Base-by-base conservation (phyloP, 2,888 invertebrate species). In the Brachycybe producta region DNA sequence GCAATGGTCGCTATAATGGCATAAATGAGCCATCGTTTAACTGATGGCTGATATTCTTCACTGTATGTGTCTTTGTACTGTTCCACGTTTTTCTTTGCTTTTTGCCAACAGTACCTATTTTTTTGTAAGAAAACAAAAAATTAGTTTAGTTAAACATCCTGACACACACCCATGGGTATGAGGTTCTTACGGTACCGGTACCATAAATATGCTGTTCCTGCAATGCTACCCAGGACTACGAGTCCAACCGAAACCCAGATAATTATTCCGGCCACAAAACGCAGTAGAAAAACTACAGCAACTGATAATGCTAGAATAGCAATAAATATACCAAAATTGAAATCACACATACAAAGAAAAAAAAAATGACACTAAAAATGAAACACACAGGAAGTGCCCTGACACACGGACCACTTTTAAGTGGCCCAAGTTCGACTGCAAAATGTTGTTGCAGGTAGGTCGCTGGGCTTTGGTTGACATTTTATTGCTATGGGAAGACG, bases 211-310 rank as follows among this genome's bases (percentile, higher is more conserved):
- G 71, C 64, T 3, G 78, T 75, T 32, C 71, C 75, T 13, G 65
- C 71, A 26, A 76, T 58, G 48, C 73, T 71, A 19, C 71, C 71
- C 7, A 73, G 32, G 8, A 72, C 66, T 7, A 72, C 71, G 11
- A 73, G 72, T 36, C 73, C 61, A 19, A 79, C 64, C 17, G 78
- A 70, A n/a, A 75, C 59, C 74, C 79, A 80, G 52, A 80, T 74
- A 15, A 80, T 70, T 50, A 76, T 62, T 44, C 73, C 74, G 19
- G 75, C 77, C 52, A 77, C 62, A 60, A 71, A 77, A 35, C 70
- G 62, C 54, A 77, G 71, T 24, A 78, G 64, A 15, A 75, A 57
- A 50, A 77, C 63, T 45, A 78, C 67, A 2, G 73, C 55, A 36
- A 74, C 59, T 0, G 78, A 75, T 49, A 75, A 65, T n/a, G 64